phyloP scores from a whole-genome alignment of 2,797 vertebrate genomes.

The Bryconaethiops microstoma region DNA sequence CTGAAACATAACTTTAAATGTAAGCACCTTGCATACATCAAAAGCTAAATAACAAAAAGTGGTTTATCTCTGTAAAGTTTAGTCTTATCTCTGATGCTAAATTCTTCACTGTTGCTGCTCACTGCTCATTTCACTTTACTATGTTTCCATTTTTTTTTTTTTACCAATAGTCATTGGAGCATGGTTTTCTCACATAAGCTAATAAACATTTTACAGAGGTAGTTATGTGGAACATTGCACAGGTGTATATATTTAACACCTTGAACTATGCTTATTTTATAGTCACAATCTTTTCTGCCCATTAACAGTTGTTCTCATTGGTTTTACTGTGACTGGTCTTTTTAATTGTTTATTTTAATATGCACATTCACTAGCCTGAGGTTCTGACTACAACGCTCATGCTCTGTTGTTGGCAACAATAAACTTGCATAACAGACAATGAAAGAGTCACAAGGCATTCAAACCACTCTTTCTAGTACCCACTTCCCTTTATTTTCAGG shows the following conservation, averaged over 20 bases:
- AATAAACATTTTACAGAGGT: conserved; percentile 4
- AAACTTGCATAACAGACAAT: neutral
- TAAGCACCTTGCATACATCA: neutral
- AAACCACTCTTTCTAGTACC: neutral
- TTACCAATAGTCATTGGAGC: neutral
- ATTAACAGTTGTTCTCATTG: neutral
- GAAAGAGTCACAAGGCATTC: neutral
- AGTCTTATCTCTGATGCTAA: neutral
- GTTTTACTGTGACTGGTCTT: neutral
- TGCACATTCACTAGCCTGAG: neutral
- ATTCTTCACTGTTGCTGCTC: neutral
- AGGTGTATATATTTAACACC: neutral
- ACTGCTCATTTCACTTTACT: neutral
- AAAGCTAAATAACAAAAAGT: neutral
- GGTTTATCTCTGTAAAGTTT: neutral
- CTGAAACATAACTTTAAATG: neutral
- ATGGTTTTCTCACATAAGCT: neutral
- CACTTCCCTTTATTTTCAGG: neutral
- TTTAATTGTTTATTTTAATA: neutral
- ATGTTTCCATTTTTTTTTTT: neutral
- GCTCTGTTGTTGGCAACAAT: neutral
- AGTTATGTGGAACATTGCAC: neutral
- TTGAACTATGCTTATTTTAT: conserved; percentile 1
- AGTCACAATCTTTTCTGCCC: neutral
- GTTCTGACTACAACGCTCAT: neutral